Conservation (phyloP, 2,113 vertebrate genomes). For the Raja brachyura region DNA sequence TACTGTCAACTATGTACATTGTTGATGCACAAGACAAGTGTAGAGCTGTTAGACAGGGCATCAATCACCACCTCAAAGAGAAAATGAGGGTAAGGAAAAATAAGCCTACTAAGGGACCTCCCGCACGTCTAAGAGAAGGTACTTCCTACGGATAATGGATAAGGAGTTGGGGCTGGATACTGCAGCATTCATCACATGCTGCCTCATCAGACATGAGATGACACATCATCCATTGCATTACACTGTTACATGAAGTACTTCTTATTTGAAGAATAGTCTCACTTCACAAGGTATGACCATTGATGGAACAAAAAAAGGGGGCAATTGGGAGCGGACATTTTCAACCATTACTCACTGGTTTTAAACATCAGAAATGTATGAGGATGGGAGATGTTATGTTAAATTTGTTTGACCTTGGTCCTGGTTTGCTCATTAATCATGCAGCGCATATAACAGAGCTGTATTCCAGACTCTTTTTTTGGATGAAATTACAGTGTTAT, state of each 20-base stretch:
- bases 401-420: constrained; percentile 22
- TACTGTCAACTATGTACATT: not conserved
- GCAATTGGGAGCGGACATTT: not conserved
- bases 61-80: not conserved
- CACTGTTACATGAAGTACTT: no score
- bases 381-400: not conserved
- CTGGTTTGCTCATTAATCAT: constrained; percentile 34
- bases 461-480: not conserved
- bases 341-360: not conserved
- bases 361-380: not conserved
- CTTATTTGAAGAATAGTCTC: no score
- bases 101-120: not conserved
- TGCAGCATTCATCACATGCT: not conserved
- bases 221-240: not conserved
- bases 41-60: not conserved
- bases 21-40: not conserved
- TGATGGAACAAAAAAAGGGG: not conserved
- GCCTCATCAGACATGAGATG: not conserved
- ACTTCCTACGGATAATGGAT: not conserved
- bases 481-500: not conserved
- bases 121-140: not conserved
- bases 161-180: not conserved
- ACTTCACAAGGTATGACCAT: not conserved
- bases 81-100: not conserved
- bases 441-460: not conserved